Conservation (phyloP, 2,888 invertebrate genomes). For the Eupithecia pulchellata region DNA sequence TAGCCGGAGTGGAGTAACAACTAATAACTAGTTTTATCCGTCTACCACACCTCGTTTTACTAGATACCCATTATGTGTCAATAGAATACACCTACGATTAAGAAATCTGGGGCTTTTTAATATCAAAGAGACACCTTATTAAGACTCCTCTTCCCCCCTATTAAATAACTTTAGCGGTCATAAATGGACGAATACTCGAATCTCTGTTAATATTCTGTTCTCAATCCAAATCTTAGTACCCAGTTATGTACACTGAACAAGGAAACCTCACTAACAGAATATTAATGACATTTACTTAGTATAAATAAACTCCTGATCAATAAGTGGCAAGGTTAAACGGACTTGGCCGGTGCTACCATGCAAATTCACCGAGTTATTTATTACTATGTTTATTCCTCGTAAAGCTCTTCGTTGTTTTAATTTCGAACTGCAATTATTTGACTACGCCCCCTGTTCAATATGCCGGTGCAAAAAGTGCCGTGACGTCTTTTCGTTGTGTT, state of each 20-base stretch:
- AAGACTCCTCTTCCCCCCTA: not conserved
- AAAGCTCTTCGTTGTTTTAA: not conserved
- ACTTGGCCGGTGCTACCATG: constrained; percentile 42
- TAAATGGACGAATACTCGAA: constrained; percentile 1
- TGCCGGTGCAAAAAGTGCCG: not conserved
- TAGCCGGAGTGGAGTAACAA: constrained; percentile 19
- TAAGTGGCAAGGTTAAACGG: constrained; percentile 47
- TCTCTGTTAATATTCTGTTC: constrained; percentile 17
- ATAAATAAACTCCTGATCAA: constrained; percentile 43
- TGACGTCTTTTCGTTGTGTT: not conserved
- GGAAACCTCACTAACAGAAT: constrained; percentile 46
- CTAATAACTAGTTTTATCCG: constrained; percentile 21
- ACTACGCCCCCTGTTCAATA: not conserved
- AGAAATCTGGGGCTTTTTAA: not conserved
- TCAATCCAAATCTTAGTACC: constrained; percentile 27
- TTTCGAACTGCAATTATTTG: not conserved
- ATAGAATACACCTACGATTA: not conserved
- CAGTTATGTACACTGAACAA: constrained; percentile 28
- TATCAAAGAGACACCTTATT: not conserved
- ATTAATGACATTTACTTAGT: constrained; percentile 39
- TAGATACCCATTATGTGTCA: constrained; percentile 4
- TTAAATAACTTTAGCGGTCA: not conserved
- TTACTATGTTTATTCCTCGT: not conserved
- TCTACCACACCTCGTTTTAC: constrained; percentile 18
- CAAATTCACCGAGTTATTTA: constrained; percentile 44